Evolutionary conservation across 1,140 invertebrate species (phyloP).

Genomic region (Lordiphosa mommai): DNA sequence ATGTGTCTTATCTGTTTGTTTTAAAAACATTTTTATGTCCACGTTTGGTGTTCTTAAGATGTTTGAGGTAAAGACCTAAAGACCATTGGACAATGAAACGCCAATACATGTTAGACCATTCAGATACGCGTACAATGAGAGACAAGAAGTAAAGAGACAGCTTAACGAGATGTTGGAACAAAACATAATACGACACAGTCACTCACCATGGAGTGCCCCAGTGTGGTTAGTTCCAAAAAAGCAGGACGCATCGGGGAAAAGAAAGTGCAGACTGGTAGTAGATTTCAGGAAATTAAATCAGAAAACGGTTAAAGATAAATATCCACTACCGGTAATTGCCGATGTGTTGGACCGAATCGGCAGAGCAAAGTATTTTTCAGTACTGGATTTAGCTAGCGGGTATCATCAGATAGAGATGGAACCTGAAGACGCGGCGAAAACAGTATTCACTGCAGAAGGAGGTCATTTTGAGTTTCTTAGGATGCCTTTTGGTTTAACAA

Average conservation of each 20-base stretch:
- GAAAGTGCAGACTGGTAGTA: constrained; percentile 2
- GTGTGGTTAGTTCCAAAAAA: background rate
- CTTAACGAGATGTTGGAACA: constrained; percentile 16
- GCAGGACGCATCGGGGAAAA: background rate
- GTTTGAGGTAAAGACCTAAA: no score
- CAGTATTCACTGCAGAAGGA: background rate
- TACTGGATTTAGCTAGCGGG: no score
- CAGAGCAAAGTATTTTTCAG: background rate
- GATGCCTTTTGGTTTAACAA: no score
- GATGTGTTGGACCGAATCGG: background rate
- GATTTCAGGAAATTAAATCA: constrained; percentile 2
- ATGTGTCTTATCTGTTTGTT: no score
- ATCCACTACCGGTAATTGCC: constrained; percentile 2
- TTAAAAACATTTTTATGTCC: no score
- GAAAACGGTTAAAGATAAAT: background rate
- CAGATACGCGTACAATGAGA: no score
- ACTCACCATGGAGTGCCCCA: constrained; percentile 7
- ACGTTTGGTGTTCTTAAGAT: no score
- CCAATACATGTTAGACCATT: no score
- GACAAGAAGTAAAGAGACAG: no score
- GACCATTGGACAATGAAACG: no score
- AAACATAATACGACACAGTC: no score
- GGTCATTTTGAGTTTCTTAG: background rate
- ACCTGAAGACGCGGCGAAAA: background rate
- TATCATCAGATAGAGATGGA: constrained; percentile 6